Conservation (phyloP, 2,113 vertebrate species). For the Philantomba maxwellii region DNA sequence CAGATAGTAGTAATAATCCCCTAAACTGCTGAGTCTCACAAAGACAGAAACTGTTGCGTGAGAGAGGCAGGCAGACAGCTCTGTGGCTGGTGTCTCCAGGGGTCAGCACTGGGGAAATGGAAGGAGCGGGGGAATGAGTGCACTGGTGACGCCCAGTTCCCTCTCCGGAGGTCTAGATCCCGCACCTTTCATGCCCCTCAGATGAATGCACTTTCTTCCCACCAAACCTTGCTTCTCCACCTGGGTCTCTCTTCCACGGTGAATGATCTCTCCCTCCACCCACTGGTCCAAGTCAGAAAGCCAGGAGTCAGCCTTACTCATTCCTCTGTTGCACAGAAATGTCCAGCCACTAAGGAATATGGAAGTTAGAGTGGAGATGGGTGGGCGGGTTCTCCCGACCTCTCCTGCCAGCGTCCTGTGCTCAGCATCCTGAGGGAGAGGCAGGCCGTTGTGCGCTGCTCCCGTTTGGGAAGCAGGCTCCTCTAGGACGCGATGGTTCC, state of each 20-base stretch:
- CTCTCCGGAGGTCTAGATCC: neutral
- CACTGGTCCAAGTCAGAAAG: neutral
- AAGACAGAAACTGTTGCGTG: neutral
- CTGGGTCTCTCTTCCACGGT: neutral
- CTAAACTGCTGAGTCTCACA: neutral
- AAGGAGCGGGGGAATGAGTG: neutral
- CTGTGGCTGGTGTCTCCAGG: neutral
- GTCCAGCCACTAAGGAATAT: neutral
- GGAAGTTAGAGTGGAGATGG: neutral
- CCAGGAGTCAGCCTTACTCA: neutral
- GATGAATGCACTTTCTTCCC: neutral
- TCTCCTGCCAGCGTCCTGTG: neutral
- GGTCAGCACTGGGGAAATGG: neutral
- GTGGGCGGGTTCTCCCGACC: neutral
- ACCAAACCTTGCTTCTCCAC: neutral
- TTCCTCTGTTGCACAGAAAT: neutral
- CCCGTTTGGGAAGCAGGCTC: neutral
- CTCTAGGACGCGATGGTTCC: conserved; percentile 3
- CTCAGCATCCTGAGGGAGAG: neutral
- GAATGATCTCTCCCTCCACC: neutral
- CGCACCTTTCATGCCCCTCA: neutral
- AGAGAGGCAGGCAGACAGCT: neutral
- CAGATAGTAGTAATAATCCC: neutral
- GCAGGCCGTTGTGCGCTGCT: neutral
- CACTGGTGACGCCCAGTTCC: neutral